Evolutionary conservation across 2,888 invertebrate genomes (phyloP), one percentile per base, ranked within the genome.

Genomic region (Cosmia trapezina): DNA sequence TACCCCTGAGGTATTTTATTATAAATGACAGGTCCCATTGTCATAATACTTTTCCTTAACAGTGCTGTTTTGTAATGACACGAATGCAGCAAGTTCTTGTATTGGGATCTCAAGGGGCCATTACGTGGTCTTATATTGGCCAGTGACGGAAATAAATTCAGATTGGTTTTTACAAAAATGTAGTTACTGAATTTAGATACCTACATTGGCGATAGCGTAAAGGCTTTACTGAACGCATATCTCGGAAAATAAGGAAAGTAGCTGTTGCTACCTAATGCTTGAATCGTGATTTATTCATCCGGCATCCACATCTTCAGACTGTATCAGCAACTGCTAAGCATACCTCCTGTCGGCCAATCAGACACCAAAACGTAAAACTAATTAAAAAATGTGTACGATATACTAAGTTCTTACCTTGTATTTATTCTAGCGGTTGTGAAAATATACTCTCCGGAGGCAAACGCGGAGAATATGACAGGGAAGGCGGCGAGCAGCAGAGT

Each of bases 361-460:
- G 17, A 28, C 28, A 45, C 5, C 8, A 28, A 45, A 53, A 17
- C 12, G 17, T 22, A 14, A 45, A 9, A 51, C 19, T n/a, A 12
- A 43, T 41, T 28, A 17, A 43, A 33, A 9, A 5, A 19, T 19
- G 1, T 22, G 37, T 9, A 9, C n/a, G 33, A n/a, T n/a, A 53
- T 17, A 19, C 0, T 33, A n/a, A n/a, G 9, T 51, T 63, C 54
- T 75, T 73, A 95, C 95, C 96, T 95, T 64, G 93, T 90, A 2
- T 92, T 92, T 81, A 95, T 94, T 74, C 95, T 94, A 11, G 94
- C 94, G 0, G 94, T 94, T 0, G 96, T 95, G 74, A 96, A 96
- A 75, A 96, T 94, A 67, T 95, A 96, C 84, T 96, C 96, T 28
- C 95, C 95, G 0, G 95, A 88, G 0, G 95, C 95, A 68, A 95